Conservation (phyloP, 2,797 vertebrate genomes). For the Hippopotamyrus pictus region DNA sequence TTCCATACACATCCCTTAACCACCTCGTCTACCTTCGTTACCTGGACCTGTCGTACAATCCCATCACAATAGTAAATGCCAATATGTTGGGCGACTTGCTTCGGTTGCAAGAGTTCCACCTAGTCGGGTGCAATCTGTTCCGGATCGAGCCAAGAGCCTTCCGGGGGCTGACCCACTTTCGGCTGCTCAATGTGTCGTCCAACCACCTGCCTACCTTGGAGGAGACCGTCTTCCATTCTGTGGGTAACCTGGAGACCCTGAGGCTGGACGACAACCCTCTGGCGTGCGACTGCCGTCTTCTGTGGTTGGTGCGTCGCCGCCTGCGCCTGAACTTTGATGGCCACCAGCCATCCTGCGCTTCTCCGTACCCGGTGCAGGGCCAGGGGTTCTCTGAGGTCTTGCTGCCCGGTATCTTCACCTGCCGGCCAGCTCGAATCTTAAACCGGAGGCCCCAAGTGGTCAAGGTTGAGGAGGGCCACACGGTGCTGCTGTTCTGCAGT, state of each 20-base stretch:
- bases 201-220: slow-evolving; percentile 73
- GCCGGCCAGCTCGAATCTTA: slow-evolving; percentile 60
- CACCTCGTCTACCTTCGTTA: slow-evolving; percentile 70
- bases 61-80: slow-evolving; percentile 62
- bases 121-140: slow-evolving; percentile 62
- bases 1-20: slow-evolving; percentile 66
- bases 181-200: slow-evolving; percentile 67
- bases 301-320: slow-evolving; percentile 66
- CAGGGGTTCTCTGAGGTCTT: slow-evolving; percentile 57
- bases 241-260: slow-evolving; percentile 58
- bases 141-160: slow-evolving; percentile 66
- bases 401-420: slow-evolving; percentile 64
- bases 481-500: slow-evolving; percentile 62
- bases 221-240: slow-evolving; percentile 63
- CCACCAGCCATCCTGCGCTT: slow-evolving; percentile 55
- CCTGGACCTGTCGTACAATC: slow-evolving; percentile 80
- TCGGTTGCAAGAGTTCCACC: slow-evolving; percentile 70
- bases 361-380: slow-evolving; percentile 56
- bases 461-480: slow-evolving; percentile 66
- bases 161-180: slow-evolving; percentile 57
- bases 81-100: slow-evolving; percentile 59
- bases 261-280: slow-evolving; percentile 72
- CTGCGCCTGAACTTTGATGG: slow-evolving; percentile 58
- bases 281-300: slow-evolving; percentile 78
- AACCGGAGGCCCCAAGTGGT: slow-evolving; percentile 53